A percentile compares a stretch with the other conserved stretches of the same genome.
Conservation (phyloP, 2,113 vertebrate species). For the Oceanites oceanicus region DNA sequence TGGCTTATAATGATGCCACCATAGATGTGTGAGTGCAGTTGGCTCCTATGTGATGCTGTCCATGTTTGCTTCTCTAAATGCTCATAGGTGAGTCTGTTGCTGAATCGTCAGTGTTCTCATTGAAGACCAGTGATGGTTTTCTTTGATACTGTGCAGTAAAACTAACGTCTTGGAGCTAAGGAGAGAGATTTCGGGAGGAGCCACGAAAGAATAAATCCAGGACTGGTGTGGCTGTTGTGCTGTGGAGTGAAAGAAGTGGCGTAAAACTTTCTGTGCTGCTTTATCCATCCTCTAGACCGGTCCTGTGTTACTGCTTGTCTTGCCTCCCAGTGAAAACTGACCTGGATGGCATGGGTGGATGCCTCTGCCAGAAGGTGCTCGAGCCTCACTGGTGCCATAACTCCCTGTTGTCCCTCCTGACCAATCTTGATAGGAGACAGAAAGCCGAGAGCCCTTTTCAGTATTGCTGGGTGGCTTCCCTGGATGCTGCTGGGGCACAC, state of each 20-base stretch:
- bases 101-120: rapidly evolving
- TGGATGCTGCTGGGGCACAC: background rate
- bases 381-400: rapidly evolving
- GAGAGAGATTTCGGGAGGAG: background rate
- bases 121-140: background rate
- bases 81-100: background rate
- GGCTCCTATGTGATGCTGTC: background rate
- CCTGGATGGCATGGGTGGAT: rapidly evolving
- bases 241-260: background rate
- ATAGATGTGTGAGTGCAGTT: rapidly evolving
- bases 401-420: background rate
- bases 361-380: background rate
- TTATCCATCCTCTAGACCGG: background rate
- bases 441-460: background rate
- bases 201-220: background rate
- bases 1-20: background rate
- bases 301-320: background rate
- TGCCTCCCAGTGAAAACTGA: background rate
- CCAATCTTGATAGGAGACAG: rapidly evolving
- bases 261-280: background rate
- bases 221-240: background rate
- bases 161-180: rapidly evolving
- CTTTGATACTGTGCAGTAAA: background rate
- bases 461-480: background rate
- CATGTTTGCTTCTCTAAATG: background rate